A percentile compares a stretch with the other conserved stretches of the same genome.
phyloP scores from a whole-genome alignment of 2,888 invertebrate genomes.

The Nebria brevicollis region DNA sequence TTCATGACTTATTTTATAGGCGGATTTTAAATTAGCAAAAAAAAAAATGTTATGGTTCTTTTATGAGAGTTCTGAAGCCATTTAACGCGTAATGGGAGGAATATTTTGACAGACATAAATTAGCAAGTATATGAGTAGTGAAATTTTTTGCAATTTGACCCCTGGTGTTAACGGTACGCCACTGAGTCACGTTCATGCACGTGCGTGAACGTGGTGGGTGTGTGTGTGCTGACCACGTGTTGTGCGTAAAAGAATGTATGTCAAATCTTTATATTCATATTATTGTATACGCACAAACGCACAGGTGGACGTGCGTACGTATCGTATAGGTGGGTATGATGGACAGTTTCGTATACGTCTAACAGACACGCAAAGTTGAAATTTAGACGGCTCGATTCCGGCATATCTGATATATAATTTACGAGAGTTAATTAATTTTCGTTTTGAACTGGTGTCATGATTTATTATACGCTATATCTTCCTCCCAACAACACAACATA shows the following conservation, averaged over 20 bases:
- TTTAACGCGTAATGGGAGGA: neutral
- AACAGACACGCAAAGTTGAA: constrained; percentile 30
- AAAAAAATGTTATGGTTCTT: too few species aligned
- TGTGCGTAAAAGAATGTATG: neutral
- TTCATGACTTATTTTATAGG: too few species aligned
- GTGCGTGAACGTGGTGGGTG: neutral
- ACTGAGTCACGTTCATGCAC: neutral
- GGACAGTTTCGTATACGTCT: neutral
- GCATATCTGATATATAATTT: constrained; percentile 33
- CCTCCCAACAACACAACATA: neutral
- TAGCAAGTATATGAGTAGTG: neutral
- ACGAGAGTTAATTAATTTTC: constrained; percentile 39
- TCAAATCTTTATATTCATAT: neutral
- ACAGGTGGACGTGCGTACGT: neutral
- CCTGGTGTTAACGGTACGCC: neutral
- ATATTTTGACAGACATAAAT: neutral
- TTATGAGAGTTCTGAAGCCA: too few species aligned
- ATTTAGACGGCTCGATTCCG: constrained; percentile 29
- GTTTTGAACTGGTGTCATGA: constrained; percentile 38
- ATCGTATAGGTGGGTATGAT: neutral
- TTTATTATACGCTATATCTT: neutral
- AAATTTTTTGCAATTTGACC: neutral
- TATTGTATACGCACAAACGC: neutral
- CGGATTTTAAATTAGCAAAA: too few species aligned
- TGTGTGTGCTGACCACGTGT: neutral